Evolutionary conservation across 2,888 invertebrate species (phyloP).

Genomic region (Acleris holmiana): DNA sequence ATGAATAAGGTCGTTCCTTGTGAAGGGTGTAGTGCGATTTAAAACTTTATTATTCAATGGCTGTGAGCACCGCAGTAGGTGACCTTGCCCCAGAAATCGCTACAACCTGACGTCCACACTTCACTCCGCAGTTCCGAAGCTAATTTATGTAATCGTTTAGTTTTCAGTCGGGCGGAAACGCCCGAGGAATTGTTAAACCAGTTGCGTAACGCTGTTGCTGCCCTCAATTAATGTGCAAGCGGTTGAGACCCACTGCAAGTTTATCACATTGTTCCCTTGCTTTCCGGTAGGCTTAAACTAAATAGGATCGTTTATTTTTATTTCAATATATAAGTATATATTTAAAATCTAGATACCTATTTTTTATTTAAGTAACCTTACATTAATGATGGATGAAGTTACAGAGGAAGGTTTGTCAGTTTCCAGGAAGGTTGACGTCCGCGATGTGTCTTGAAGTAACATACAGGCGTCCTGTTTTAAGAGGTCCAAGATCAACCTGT

Average conservation of each 20-base stretch:
- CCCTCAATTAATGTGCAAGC: neutral
- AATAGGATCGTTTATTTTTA: no score
- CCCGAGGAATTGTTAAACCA: constrained; percentile 13
- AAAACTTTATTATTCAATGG: constrained; percentile 34
- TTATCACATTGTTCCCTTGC: no score
- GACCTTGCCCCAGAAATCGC: constrained; percentile 36
- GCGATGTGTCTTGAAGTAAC: no score
- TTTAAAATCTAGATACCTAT: no score
- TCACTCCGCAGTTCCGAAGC: constrained; percentile 28
- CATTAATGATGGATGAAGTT: no score
- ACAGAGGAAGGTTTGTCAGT: no score
- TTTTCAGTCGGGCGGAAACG: constrained; percentile 21
- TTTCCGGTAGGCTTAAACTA: no score
- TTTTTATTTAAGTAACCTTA: no score
- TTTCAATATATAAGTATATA: no score
- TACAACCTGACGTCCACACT: constrained; percentile 33
- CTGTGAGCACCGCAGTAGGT: constrained; percentile 30
- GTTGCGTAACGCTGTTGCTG: constrained; percentile 14
- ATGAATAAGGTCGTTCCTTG: constrained; percentile 1
- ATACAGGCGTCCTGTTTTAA: no score
- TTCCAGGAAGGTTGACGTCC: no score
- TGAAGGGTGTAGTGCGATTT: constrained; percentile 20
- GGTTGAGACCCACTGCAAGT: neutral
- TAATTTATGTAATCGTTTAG: constrained; percentile 32
- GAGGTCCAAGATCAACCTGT: no score